Conservation (phyloP, 2,888 invertebrate genomes). For the Tineola bisselliella region DNA sequence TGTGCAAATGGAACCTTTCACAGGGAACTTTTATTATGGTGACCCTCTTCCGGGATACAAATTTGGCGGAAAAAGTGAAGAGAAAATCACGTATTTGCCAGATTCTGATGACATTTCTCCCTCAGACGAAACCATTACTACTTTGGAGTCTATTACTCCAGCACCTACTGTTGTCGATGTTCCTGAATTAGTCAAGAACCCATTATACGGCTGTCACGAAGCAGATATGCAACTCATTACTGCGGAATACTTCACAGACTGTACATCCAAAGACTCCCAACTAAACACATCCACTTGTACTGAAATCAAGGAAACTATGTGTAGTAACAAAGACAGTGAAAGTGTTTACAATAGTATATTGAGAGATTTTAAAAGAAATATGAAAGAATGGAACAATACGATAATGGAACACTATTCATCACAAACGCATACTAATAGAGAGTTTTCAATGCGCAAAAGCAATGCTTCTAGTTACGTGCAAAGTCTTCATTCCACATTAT, state of each 20-base stretch:
- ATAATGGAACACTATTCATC: conserved; percentile 48
- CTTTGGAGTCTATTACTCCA: conserved; percentile 39
- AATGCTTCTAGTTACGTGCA: conserved; percentile 43
- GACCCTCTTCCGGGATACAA: conserved; percentile 52
- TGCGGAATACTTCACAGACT: conserved; percentile 37
- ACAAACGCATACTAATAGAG: conserved; percentile 32
- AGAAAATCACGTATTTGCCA: conserved; percentile 51
- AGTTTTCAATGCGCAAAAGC: conserved; percentile 29
- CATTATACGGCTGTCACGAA: conserved; percentile 49
- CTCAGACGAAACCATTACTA: conserved; percentile 40
- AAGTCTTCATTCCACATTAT: conserved; percentile 48
- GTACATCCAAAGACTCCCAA: conserved; percentile 49
- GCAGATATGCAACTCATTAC: conserved; percentile 36
- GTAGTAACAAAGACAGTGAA: conserved; percentile 30
- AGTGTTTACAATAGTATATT: conserved; percentile 42
- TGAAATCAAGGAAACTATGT: conserved; percentile 48
- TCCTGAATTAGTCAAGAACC: conserved; percentile 52
- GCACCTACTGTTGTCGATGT: conserved; percentile 45
- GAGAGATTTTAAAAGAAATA: conserved; percentile 56
- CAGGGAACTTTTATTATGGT: conserved; percentile 61
- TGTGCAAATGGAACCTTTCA: conserved; percentile 53
- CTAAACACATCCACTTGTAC: conserved; percentile 52
- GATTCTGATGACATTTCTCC: conserved; percentile 53
- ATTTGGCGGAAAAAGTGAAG: conserved; percentile 43
- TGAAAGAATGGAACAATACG: conserved; percentile 61